phyloP scores from a whole-genome alignment of 1,140 invertebrate genomes.

The Paralvinella palmiformis region DNA sequence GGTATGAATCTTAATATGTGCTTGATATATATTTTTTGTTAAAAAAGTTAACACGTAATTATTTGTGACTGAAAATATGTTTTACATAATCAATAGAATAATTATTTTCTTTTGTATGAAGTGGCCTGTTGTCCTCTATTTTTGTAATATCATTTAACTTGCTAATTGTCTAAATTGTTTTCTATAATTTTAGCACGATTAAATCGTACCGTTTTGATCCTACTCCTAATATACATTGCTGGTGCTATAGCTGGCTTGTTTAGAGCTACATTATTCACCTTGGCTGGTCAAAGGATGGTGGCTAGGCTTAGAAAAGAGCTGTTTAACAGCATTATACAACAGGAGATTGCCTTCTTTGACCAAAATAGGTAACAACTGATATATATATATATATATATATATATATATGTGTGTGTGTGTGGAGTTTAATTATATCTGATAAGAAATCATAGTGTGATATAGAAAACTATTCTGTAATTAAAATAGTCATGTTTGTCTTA shows the following conservation, averaged over 20 bases:
- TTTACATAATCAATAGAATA: not conserved
- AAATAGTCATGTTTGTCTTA: too few relatives aligned
- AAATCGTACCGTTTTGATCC: slow-evolving; percentile 36
- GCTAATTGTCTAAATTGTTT: not conserved
- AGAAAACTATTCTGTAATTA: not conserved
- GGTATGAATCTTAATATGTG: slow-evolving; percentile 25
- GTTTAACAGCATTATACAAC: slow-evolving; percentile 36
- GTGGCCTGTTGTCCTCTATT: too few relatives aligned
- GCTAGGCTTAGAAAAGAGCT: slow-evolving; percentile 39
- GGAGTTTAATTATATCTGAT: too few relatives aligned
- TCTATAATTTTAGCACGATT: slow-evolving; percentile 31
- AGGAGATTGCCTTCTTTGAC: slow-evolving; percentile 50
- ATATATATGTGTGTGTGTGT: too few relatives aligned
- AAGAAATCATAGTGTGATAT: too few relatives aligned
- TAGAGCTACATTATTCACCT: slow-evolving; percentile 39
- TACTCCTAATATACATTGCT: slow-evolving; percentile 36
- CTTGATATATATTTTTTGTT: too few relatives aligned
- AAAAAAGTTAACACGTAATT: not conserved
- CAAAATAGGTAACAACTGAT: slow-evolving; percentile 45
- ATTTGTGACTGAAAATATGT: not conserved
- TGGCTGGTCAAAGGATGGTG: slow-evolving; percentile 45
- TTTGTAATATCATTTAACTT: not conserved
- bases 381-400: too few relatives aligned
- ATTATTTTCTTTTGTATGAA: too few relatives aligned
- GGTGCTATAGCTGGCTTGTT: slow-evolving; percentile 34